These are phyloP conservation scores for Argynnis bischoffii DNA, from an alignment of 2,888 invertebrate species.

Conservation along the genomic window DNA sequence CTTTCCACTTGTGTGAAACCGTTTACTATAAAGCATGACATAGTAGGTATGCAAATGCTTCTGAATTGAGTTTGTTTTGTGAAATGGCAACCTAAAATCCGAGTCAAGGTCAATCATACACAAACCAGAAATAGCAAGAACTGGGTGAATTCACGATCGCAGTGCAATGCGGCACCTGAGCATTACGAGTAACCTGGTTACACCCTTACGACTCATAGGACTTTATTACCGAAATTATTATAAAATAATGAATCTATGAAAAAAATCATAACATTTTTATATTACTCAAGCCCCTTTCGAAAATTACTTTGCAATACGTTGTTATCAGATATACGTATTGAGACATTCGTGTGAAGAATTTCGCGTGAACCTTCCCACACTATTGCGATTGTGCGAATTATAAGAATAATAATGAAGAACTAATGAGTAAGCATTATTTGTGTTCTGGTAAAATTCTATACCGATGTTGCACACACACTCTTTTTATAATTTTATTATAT, in stretches of 20 bases:
- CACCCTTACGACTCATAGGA: conserved; percentile 9
- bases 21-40: conserved; percentile 45
- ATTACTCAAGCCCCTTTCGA: conserved; percentile 19
- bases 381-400: conserved; percentile 34
- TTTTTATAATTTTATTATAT: not conserved
- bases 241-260: not conserved
- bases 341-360: conserved; percentile 36
- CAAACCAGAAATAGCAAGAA: conserved; percentile 69
- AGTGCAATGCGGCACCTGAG: conserved; percentile 57
- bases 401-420: conserved; percentile 39
- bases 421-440: conserved; percentile 26
- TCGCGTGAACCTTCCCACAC: conserved; percentile 42
- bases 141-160: conserved; percentile 61
- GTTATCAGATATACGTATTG: conserved; percentile 35
- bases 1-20: conserved; percentile 66
- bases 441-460: not conserved
- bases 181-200: conserved; percentile 24
- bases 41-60: conserved; percentile 41
- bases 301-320: conserved; percentile 20
- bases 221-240: not conserved
- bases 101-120: conserved; percentile 65
- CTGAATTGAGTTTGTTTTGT: conserved; percentile 48
- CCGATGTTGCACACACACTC: not conserved
- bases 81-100: conserved; percentile 68
- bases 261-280: conserved; percentile 13